Base-by-base conservation (phyloP, 1,140 invertebrate genomes). In the Calephelis virginiensis region DNA sequence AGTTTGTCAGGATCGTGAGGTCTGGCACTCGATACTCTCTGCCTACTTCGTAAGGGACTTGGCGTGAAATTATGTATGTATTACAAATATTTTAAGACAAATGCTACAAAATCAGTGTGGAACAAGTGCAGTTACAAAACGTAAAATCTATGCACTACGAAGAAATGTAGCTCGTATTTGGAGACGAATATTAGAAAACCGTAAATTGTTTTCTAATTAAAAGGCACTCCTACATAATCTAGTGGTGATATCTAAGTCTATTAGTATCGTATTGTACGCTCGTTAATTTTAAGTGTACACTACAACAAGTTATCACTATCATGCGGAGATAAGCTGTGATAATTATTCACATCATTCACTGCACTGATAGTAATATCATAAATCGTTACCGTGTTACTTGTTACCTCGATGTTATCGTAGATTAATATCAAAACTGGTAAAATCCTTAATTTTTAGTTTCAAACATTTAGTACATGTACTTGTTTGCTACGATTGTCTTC, bases 281-380 rank as follows among this genome's bases (percentile, higher is more conserved):
- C 17, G 28, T 56, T 56, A 56, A 56, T 56, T 37, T 6, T 28
- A 37, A 37, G 28, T 56, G 53, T 37, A 56, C 53, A 28, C 10
- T 28, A 28, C 11, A 56, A 10, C 17, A 14, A 56, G 53, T 56
- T 56, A 56, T 56, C 53, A 56, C 53, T 56, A 56, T 56, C 53
- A 56, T 56, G 53, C 17, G 6, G 17, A 56, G 53, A 56, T 56
- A 56, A 56, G 53, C 9, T 56, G 53, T 56, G 53, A 56, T 56
- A 56, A 56, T 56, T 56, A 56, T 56, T 56, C 53, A 56, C 17
- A 56, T 56, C 53, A 56, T 56, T 56, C 53, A 56, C 53, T 56
- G 53, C 53, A 56, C 53, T 28, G 53, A 56, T 56, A 43, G 40
- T 43, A 56, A 28, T 53, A 53, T 53, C 50, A 17, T 53, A 13